These are phyloP conservation scores for Adineta ricciae DNA, from an alignment of 2,888 invertebrate species.

Conservation along the genomic window DNA sequence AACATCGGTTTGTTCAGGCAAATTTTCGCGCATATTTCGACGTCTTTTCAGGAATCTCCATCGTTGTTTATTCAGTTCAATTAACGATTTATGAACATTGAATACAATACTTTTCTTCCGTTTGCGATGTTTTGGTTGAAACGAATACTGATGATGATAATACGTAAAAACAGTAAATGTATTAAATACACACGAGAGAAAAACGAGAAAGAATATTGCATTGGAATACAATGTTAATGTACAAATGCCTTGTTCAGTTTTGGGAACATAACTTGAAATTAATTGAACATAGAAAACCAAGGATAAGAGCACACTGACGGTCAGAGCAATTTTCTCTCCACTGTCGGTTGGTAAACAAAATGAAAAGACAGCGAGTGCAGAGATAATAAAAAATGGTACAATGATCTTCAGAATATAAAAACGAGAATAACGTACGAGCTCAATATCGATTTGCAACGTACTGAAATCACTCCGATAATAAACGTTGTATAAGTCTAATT, in stretches of 20 bases:
- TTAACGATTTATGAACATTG: not conserved
- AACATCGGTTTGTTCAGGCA: not conserved
- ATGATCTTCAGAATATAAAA: conserved; percentile 32
- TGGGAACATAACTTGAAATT: conserved; percentile 30
- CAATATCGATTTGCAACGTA: conserved; percentile 20
- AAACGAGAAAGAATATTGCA: not conserved
- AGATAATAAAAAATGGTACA: conserved; percentile 28
- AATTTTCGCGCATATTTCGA: not conserved
- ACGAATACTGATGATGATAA: not conserved
- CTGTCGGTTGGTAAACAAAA: conserved; percentile 32
- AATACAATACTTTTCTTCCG: not conserved
- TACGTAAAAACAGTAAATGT: not conserved
- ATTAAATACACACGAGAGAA: conserved; percentile 16
- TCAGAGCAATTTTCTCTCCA: conserved; percentile 26
- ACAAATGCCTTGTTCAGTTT: not conserved
- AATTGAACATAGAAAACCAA: conserved; percentile 30
- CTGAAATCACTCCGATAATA: not conserved
- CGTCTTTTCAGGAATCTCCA: not conserved
- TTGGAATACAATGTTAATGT: conserved; percentile 22
- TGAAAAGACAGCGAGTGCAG: conserved; percentile 27
- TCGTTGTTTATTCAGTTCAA: not conserved
- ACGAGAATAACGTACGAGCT: conserved; percentile 26
- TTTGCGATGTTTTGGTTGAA: not conserved
- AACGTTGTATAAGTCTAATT: conserved; percentile 8
- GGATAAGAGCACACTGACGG: conserved; percentile 27